Percentiles rank a stretch among this genome's conserved stretches.
Evolutionary conservation across 2,888 invertebrate genomes (phyloP).

Genomic region (Dasysyrphus albostriatus): DNA sequence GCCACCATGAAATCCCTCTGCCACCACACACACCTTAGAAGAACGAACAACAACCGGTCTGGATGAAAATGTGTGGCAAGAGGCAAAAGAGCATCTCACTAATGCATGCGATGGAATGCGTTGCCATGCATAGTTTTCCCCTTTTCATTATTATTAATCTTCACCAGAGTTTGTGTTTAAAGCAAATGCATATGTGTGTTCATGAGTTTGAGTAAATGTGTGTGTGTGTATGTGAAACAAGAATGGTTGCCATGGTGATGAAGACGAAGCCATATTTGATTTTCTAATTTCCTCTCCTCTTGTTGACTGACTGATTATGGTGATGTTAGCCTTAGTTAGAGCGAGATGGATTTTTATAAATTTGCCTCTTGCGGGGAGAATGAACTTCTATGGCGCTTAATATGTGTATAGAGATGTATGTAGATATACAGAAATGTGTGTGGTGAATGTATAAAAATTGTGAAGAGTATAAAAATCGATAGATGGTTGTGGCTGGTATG

Average conservation of each 20-base stretch:
- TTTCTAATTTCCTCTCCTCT: conserved; percentile 70
- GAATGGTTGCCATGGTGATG: conserved; percentile 76
- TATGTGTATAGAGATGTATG: neutral
- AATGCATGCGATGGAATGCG: conserved; percentile 71
- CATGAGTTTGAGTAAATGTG: no score
- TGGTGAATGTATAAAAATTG: conserved; percentile 31
- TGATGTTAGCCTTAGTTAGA: conserved; percentile 30
- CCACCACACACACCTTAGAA: conserved; percentile 4
- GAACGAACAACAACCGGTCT: conserved; percentile 60
- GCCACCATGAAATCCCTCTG: conserved; percentile 38
- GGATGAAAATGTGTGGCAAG: conserved; percentile 12
- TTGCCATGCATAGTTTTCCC: conserved; percentile 52
- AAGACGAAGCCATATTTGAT: conserved; percentile 75
- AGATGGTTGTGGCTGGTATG: conserved; percentile 47
- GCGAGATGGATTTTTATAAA: conserved; percentile 39
- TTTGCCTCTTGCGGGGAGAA: neutral
- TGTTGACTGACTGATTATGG: conserved; percentile 46
- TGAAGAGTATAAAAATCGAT: conserved; percentile 66
- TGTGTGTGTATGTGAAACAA: conserved; percentile 54
- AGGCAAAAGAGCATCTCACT: conserved; percentile 24
- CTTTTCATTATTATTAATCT: conserved; percentile 18
- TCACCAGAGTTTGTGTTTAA: neutral
- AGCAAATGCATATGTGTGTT: neutral
- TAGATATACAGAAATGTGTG: conserved; percentile 15
- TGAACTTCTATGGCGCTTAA: conserved; percentile 53